Evolutionary conservation across 2,113 vertebrate species (phyloP).

Genomic region (Sterna hirundo): DNA sequence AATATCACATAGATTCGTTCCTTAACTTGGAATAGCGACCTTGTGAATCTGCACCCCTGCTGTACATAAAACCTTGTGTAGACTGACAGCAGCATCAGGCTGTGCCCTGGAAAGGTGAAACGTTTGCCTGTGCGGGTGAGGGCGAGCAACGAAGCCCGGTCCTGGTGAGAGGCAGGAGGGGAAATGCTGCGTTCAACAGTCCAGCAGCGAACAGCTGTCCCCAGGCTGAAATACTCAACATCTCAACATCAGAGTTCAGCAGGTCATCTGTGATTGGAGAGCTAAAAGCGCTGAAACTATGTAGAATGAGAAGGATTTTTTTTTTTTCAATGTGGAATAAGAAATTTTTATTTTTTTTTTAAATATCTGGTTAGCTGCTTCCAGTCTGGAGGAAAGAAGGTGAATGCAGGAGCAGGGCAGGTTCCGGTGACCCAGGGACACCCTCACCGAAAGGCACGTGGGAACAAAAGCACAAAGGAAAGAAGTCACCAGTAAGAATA

Average conservation of each 20-base stretch:
- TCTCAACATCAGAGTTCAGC: not conserved
- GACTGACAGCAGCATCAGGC: not conserved
- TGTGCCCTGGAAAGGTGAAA: not conserved
- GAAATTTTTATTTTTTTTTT: not conserved
- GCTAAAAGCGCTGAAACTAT: not conserved
- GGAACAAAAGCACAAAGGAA: not conserved
- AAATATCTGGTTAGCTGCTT: not conserved
- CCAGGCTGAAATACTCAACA: not conserved
- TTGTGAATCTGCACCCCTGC: not conserved
- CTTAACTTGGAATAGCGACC: not conserved
- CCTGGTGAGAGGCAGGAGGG: not conserved
- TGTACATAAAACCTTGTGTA: not conserved
- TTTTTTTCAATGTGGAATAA: not conserved
- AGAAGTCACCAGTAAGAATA: not conserved
- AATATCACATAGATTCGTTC: not conserved
- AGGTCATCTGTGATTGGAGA: not conserved
- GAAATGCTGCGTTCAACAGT: not conserved
- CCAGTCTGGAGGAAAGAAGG: not conserved
- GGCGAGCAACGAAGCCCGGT: not conserved
- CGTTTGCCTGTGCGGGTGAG: not conserved
- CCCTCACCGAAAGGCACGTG: accelerated
- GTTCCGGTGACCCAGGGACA: not conserved
- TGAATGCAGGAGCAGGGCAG: not conserved
- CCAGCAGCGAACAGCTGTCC: not conserved
- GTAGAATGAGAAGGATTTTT: not conserved